phyloP scores from a whole-genome alignment of 2,888 invertebrate genomes.

The Catocala sponsa region DNA sequence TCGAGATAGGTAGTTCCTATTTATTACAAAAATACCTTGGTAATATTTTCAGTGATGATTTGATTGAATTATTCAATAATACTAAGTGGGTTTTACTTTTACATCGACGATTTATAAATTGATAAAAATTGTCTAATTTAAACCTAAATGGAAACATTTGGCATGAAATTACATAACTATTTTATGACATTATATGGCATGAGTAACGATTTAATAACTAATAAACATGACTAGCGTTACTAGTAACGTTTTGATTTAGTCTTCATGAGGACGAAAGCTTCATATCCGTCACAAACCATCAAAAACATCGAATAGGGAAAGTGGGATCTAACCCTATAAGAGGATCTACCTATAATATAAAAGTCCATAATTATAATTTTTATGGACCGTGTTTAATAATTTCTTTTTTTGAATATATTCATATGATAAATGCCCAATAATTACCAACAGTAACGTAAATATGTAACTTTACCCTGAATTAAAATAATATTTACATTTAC shows the following conservation, averaged over 20 bases:
- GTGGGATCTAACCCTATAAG: too few species aligned
- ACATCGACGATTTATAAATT: conserved; percentile 18
- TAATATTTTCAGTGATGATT: too few species aligned
- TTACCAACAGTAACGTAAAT: conserved; percentile 36
- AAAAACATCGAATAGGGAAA: too few species aligned
- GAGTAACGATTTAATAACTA: conserved; percentile 50
- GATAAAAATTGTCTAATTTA: conserved; percentile 42
- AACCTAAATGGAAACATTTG: conserved; percentile 56
- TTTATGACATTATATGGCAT: conserved; percentile 54
- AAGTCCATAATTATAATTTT: too few species aligned
- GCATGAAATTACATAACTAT: conserved; percentile 55
- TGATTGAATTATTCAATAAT: too few species aligned
- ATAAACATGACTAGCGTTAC: conserved; percentile 67
- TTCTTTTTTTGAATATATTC: conserved; percentile 4
- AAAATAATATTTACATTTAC: conserved; percentile 44
- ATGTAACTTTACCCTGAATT: conserved; percentile 33
- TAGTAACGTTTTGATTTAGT: conserved; percentile 60
- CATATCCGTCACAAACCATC: conserved; percentile 6
- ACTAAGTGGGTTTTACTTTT: too few species aligned
- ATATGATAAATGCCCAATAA: conserved; percentile 34
- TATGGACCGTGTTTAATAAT: too few species aligned
- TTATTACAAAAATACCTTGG: too few species aligned
- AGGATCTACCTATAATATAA: too few species aligned
- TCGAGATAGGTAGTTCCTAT: too few species aligned
- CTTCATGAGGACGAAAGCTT: conserved; percentile 35